phyloP scores from a whole-genome alignment of 2,113 vertebrate species.

The Odontophorus gujanensis region DNA sequence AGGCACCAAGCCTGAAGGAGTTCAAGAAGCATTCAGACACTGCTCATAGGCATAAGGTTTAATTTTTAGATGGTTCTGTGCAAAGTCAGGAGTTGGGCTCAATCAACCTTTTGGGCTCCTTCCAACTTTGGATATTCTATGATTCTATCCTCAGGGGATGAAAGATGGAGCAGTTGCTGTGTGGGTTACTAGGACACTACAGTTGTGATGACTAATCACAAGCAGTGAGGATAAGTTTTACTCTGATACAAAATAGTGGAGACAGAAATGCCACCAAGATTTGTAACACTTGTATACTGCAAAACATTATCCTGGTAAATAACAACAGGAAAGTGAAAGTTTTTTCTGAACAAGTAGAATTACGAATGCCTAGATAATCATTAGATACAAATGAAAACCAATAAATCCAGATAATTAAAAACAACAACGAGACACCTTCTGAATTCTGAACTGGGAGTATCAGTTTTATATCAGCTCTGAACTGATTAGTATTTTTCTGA shows the following conservation, averaged over 20 bases:
- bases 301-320: too few relatives aligned
- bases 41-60: not conserved
- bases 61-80: not conserved
- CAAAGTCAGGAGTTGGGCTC: not conserved
- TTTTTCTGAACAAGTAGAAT: not conserved
- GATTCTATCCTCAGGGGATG: not conserved
- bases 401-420: not conserved
- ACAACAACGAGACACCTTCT: not conserved
- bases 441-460: not conserved
- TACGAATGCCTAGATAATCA: not conserved
- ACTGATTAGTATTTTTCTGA: not conserved
- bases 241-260: not conserved
- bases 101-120: not conserved
- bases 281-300: not conserved
- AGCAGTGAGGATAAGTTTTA: not conserved
- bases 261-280: not conserved
- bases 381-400: not conserved
- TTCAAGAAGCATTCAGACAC: not conserved
- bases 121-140: not conserved
- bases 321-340: not conserved
- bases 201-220: not conserved
- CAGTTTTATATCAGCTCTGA: not conserved
- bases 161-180: not conserved
- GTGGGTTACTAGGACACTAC: not conserved
- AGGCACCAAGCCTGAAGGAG: not conserved